Base-by-base conservation (phyloP, 2,888 invertebrate species). In the Drosophila tripunctata region DNA sequence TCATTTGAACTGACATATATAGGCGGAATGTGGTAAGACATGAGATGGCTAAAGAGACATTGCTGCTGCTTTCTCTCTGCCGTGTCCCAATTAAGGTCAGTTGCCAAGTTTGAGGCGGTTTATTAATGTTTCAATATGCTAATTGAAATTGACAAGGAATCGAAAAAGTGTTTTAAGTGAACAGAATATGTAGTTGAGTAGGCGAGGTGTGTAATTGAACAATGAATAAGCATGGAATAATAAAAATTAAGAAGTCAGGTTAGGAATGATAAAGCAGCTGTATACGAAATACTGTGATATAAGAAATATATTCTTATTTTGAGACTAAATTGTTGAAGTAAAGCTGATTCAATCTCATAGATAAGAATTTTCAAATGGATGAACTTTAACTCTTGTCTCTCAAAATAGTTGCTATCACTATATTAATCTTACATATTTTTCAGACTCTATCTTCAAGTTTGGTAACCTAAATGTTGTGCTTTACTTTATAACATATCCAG, bases 71-170 rank as follows among this genome's bases (percentile, higher is more conserved):
- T 19, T 19, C 12, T 19, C 12, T 6, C 30, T 41, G 27, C 5
- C 15, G 43, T 27, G 33, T 50, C 31, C 41, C 44, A 61, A 74
- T 67, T 60, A 43, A 60, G 73, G 67, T 74, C 75, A 70, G 14
- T n/a, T 35, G 14, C 21, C n/a, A 10, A 24, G 33, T 3, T 38
- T 36, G 31, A 19, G 35, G 14, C 7, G 12, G 63, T 33, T 38
- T 15, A 51, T 54, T 48, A 55, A 50, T 57, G 43, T 56, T 58
- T 38, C 50, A 72, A 40, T 43, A 47, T 58, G 50, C 52, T 72
- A 72, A 72, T 72, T 72, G 60, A 58, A 72, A 72, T 47, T 68
- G 71, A 68, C 71, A 72, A 21, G 14, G 27, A 58, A 72, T 64
- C 35, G 55, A 40, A 15, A 72, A 73, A 64, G 44, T 47, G 55